Evolutionary conservation across 1,140 invertebrate genomes (phyloP), one percentile per base, ranked within the genome.

Genomic region (Papilio machaon): DNA sequence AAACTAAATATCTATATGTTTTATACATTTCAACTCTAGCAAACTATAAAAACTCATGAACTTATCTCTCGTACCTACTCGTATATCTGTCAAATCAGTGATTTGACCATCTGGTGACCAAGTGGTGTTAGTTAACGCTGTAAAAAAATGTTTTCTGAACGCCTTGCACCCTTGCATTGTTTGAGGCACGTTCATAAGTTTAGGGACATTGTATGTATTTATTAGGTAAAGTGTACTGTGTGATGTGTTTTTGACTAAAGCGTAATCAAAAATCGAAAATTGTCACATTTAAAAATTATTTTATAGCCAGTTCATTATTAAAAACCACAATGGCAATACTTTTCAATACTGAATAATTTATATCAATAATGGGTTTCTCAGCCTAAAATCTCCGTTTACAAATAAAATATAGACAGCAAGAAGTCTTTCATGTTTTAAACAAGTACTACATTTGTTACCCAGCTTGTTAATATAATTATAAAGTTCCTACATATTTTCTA

Each of bases 51-150:
- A 84, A 84, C 79, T 79, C 60, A 73, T 30, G 2, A 70, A 83
- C 73, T 85, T 76, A 38, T 78, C 74, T 73, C 81, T 84, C 83
- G 81, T 83, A 85, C 23, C 23, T 30, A 30, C 82, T 81, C 80
- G 84, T 81, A 77, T 79, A 81, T 86, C 79, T 80, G 81, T 79
- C 77, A 84, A 84, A 88, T 82, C 85, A 88, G 78, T 81, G 79
- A 82, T 81, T 47, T 92, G 89, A 89, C 89, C 91, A 93, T 92
- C 84, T 93, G 92, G 88, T 91, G 86, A 86, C 89, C 92, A 93
- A 91, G 85, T 93, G 91, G 60, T 49, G 84, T 54, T 74, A 78
- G 47, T 73, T 70, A 17, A 52, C 54, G 43, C 70, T 8, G 67
- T 19, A 19, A 49, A 52, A 52, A 77, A 84, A 80, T 83, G 76